Conservation (phyloP, 2,797 vertebrate genomes). For the Cheirogaleus major region DNA sequence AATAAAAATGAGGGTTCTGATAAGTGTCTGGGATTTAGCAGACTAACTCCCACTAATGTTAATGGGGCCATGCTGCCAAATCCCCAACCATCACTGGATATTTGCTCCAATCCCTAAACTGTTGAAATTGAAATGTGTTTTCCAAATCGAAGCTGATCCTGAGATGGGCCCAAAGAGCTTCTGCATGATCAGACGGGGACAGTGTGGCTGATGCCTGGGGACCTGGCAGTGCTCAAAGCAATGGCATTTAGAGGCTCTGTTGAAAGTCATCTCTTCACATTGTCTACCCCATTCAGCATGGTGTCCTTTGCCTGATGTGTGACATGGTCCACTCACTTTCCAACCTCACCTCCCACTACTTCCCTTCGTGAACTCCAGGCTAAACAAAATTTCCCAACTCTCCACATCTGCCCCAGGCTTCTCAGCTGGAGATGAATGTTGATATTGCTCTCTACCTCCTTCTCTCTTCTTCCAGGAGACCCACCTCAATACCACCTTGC, state of each 20-base stretch:
- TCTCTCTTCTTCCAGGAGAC: not conserved
- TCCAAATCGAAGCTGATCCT: constrained; percentile 56
- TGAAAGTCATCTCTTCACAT: not conserved
- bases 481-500: not conserved
- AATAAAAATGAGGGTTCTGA: constrained; percentile 74
- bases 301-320: not conserved
- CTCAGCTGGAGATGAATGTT: not conserved
- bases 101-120: constrained; percentile 66
- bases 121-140: constrained; percentile 60
- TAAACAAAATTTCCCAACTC: not conserved
- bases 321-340: not conserved
- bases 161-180: not conserved
- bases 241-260: not conserved
- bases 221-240: not conserved
- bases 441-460: not conserved
- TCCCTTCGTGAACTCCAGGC: not conserved
- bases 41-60: constrained; percentile 74
- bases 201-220: not conserved
- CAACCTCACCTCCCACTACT: not conserved
- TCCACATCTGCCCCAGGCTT: not conserved
- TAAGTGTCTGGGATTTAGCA: constrained; percentile 72
- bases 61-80: constrained; percentile 73
- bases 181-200: not conserved
- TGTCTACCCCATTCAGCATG: not conserved
- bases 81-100: constrained; percentile 69